Conservation (phyloP, 2,113 vertebrate genomes). For the Ameiurus melas region DNA sequence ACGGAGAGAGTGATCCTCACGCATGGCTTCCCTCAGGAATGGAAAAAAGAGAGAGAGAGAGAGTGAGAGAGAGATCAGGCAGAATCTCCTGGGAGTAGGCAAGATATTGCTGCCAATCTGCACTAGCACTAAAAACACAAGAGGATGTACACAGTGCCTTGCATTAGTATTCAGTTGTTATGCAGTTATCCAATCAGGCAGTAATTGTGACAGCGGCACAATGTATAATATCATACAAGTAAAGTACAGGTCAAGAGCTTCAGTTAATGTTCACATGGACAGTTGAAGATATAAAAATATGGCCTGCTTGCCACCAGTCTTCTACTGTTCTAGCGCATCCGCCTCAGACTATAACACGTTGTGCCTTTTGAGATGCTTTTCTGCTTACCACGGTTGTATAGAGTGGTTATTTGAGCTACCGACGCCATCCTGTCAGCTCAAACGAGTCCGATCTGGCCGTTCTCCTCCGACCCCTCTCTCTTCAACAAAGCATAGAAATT, state of each 20-base stretch:
- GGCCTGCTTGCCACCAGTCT: neutral
- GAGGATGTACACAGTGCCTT: neutral
- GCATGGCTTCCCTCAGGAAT: constrained; percentile 42
- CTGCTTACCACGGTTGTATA: neutral
- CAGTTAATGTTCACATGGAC: neutral
- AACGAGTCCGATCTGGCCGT: neutral
- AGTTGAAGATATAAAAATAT: neutral
- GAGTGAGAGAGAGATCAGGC: constrained; percentile 11
- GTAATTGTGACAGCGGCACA: neutral
- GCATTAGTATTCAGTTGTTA: neutral
- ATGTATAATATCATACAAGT: neutral
- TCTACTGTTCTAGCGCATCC: neutral
- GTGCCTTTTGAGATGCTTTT: neutral
- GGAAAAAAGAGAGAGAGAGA: neutral
- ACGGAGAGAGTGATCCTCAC: constrained; percentile 5
- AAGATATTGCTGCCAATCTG: constrained; percentile 38
- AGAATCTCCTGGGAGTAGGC: constrained; percentile 1
- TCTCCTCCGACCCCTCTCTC: neutral
- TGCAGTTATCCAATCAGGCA: neutral
- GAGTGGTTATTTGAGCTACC: neutral
- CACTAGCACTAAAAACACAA: neutral
- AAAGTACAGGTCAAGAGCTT: neutral
- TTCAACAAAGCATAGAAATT: neutral
- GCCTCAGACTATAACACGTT: neutral
- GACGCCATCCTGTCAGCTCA: neutral